These are phyloP conservation scores for Doryteuthis pealeii DNA, from an alignment of 1,140 invertebrate genomes.

Conservation along the genomic window DNA sequence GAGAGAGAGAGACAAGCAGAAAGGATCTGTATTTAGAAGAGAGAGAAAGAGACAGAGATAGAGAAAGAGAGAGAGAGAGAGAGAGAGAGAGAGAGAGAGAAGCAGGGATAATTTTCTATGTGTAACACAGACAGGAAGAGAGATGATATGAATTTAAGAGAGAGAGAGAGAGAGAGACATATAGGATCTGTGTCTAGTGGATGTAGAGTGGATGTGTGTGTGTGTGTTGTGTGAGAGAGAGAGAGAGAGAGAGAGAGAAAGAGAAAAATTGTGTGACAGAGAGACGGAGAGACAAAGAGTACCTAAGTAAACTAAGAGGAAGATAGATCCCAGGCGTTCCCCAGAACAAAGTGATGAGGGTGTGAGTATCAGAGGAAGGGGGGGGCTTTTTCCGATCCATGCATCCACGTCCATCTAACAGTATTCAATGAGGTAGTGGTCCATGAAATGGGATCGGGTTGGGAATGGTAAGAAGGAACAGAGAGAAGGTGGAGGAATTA, in stretches of 20 bases:
- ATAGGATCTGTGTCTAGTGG: no score
- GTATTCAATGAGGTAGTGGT: not conserved
- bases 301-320: not conserved
- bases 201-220: no score
- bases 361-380: not conserved
- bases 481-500: not conserved
- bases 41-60: no score
- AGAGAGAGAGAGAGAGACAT: no score
- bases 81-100: no score
- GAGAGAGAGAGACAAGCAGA: no score
- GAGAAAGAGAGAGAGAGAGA: no score
- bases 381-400: not conserved
- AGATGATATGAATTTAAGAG: no score
- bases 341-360: not conserved
- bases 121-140: no score
- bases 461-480: not conserved
- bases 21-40: no score
- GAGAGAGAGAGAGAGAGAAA: not conserved
- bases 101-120: no score
- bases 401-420: not conserved
- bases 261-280: not conserved
- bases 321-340: not conserved
- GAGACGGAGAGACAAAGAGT: not conserved
- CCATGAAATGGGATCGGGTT: not conserved
- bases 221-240: no score